A percentile compares a stretch with the other conserved stretches of the same genome.
These are phyloP conservation scores for Onychomys leucogaster DNA, from an alignment of 2,797 vertebrate genomes.

Conservation along the genomic window DNA sequence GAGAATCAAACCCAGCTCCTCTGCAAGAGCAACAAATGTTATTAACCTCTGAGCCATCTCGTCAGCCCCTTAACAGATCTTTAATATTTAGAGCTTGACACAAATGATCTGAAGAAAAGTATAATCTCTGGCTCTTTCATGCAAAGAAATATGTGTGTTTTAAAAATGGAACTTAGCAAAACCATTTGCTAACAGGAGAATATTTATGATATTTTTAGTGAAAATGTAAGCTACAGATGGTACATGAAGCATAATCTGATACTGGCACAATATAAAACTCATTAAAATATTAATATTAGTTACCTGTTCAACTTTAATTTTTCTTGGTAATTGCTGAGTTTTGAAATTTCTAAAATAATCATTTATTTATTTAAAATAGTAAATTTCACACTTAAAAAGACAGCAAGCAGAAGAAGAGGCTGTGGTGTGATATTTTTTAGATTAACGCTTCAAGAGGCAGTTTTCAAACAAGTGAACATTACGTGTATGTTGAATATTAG, in stretches of 20 bases:
- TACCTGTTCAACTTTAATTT: neutral
- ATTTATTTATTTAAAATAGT: neutral
- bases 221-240: neutral
- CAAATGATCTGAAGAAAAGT: neutral
- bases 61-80: neutral
- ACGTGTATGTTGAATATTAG: neutral
- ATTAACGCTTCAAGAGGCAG: too few relatives aligned
- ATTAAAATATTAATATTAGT: neutral
- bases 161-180: neutral
- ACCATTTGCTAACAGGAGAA: neutral
- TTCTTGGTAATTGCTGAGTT: neutral
- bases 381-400: neutral
- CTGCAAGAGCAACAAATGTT: neutral
- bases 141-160: neutral
- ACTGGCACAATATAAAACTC: neutral
- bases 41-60: neutral
- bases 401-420: neutral
- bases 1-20: neutral
- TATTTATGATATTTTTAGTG: neutral
- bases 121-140: neutral
- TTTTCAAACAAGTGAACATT: constrained; percentile 47
- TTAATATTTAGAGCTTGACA: neutral
- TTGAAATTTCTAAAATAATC: neutral
- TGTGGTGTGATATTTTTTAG: too few relatives aligned
- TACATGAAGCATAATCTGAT: neutral